Evolutionary conservation across 2,888 invertebrate species (phyloP), one percentile per base, ranked within the genome.

Genomic region (Oeneis ivallda): DNA sequence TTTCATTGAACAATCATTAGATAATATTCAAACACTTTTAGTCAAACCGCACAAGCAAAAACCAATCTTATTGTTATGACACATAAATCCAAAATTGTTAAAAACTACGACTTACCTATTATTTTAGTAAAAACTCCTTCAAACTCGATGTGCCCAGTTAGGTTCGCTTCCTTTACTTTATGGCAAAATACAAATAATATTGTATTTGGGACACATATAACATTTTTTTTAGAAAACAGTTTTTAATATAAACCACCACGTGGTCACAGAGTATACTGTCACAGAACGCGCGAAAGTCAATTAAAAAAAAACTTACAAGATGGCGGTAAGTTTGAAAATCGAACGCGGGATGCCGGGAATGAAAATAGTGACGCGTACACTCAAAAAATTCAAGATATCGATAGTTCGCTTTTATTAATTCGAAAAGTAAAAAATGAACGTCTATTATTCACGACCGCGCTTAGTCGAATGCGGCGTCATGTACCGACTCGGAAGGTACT

Each of bases 171-270:
- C 50, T 57, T 79, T 86, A 85, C 76, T 86, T 85, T 77, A 86
- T 86, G 64, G 86, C 73, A 56, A 85, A 86, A 78, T 86, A 82
- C 76, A 84, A 70, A 70, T 80, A 83, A 81, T 84, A 72, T 70
- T 84, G 82, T 80, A 79, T 80, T 68, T 76, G 74, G 68, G 66
- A 74, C 71, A 75, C 77, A 75, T 79, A 74, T 76, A 82, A 70
- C 86, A 86, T 50, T 86, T 75, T 81, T 75, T 70, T 15, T 66
- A 71, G 65, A 74, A 69, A 62, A 41, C 62, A 26, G 60, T 57
- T 72, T 71, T 69, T 58, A 67, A 68, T 56, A 70, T 43, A 66
- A 66, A 37, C 50, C 65, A 72, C 74, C 70, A 73, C 77, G 73
- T 77, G 78, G 65, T 72, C 74, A 70, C 70, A 69, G 74, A 75